Percentiles rank a stretch among this genome's conserved stretches.
Evolutionary conservation across 2,113 vertebrate genomes (phyloP).

Genomic region (Plectropomus leopardus): DNA sequence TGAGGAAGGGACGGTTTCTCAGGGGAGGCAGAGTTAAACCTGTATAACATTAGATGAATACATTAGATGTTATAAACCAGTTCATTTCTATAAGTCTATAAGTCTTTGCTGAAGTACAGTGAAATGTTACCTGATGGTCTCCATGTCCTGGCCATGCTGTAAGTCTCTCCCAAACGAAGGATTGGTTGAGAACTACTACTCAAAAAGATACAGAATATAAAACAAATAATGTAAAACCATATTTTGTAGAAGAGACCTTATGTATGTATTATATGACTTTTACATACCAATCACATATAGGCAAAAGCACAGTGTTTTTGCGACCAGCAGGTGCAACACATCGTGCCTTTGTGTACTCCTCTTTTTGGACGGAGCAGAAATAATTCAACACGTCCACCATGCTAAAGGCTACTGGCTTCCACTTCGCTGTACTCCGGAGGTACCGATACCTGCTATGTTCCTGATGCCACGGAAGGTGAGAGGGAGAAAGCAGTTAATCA

Average conservation of each 20-base stretch:
- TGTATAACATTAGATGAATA: conserved; percentile 23
- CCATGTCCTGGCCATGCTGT: conserved; percentile 64
- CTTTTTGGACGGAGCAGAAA: conserved; percentile 72
- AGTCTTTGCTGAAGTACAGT: background rate
- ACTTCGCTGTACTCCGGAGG: conserved; percentile 12
- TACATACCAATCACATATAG: conserved; percentile 53
- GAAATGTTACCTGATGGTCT: conserved; percentile 44
- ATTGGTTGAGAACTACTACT: conserved; percentile 58
- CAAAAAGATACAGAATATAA: conserved; percentile 1
- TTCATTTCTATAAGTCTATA: background rate
- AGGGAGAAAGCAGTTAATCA: conserved; percentile 20
- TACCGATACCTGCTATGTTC: conserved; percentile 27
- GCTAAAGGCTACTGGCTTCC: background rate
- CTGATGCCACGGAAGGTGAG: conserved; percentile 34
- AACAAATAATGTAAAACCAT: background rate
- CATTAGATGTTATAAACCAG: background rate
- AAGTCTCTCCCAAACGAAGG: conserved; percentile 69
- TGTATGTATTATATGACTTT: background rate
- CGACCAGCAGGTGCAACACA: background rate
- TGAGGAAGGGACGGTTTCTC: conserved; percentile 52
- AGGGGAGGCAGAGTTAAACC: conserved; percentile 67
- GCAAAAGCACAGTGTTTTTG: conserved; percentile 61
- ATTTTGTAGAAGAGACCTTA: background rate
- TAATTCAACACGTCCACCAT: conserved; percentile 73
- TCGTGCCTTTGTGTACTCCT: conserved; percentile 3